Base-by-base conservation (phyloP, 2,797 vertebrate species). In the Huso huso region DNA sequence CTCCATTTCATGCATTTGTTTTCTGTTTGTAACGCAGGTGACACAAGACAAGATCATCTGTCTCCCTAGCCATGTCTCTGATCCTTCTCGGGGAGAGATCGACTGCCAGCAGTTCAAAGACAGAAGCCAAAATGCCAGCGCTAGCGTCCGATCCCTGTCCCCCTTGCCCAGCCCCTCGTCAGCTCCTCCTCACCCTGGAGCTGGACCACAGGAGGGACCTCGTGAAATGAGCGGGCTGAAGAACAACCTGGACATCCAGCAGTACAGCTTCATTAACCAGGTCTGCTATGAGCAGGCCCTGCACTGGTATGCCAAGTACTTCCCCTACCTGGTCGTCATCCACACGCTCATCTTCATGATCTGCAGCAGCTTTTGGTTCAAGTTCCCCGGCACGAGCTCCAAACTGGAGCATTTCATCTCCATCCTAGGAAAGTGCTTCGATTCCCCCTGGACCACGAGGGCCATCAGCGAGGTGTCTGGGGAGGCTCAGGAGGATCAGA, bases 361-460 rank as follows among this genome's bases (percentile, higher is more conserved):
- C 37, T 92, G 91, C 7, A 93, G 93, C 78, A 93, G 90, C 71
- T 96, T 96, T 77, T 96, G 94, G 94, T 96, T 96, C 81, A 96
- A 96, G 76, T 96, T 93, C 72, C 94, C 94, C 0, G 91, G 93
- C 53, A 96, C 94, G 0, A 96, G 93, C 4, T 95, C 93, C 15
- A 96, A 96, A 83, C 93, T 96, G 0, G 93, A 96, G 69, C 89
- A 95, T 68, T 96, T 96, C 68, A 91, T 94, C 49, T 89, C 86
- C 65, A 93, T 95, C 73, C 80, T 96, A 6, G 87, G 84, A 53
- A 95, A 95, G 76, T 96, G 93, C 74, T 96, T 96, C 6, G 93
- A 96, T 65, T 96, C 94, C 0, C 94, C 93, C 0, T 96, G 94
- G 94, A 96, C 94, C 61, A 96, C 93, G 0, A 85, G 93, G 69